A percentile compares a stretch with the other conserved stretches of the same genome.
Evolutionary conservation across 2,797 vertebrate species (phyloP).

Genomic region (Tinamus major): DNA sequence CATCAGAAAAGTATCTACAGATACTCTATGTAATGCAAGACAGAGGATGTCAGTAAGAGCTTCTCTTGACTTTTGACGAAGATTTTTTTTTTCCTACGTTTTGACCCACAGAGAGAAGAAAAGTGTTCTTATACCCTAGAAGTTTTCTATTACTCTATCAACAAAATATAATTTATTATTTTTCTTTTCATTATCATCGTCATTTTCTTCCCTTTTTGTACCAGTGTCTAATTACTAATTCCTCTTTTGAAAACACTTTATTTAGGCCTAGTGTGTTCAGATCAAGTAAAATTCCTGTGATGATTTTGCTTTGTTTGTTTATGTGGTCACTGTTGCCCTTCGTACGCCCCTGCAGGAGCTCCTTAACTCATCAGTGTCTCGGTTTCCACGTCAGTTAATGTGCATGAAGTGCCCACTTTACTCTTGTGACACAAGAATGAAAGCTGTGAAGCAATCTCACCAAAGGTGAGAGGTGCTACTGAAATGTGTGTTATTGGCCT

Average conservation of each 20-base stretch:
- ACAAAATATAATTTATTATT: background rate
- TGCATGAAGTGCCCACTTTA: background rate
- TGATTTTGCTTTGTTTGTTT: background rate
- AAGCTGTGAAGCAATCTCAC: background rate
- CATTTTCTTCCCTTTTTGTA: background rate
- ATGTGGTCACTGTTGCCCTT: background rate
- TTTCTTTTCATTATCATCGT: background rate
- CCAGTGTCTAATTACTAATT: background rate
- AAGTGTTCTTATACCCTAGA: background rate
- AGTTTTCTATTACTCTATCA: background rate
- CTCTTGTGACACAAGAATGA: background rate
- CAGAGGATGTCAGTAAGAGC: background rate
- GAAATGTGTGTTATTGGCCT: background rate
- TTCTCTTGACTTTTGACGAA: background rate
- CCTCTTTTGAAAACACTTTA: background rate
- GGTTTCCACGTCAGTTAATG: background rate
- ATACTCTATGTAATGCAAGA: background rate
- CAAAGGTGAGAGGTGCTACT: background rate
- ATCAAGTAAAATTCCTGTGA: background rate
- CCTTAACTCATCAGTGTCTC: background rate
- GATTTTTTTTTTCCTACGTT: background rate
- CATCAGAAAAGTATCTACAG: background rate
- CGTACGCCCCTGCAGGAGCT: background rate
- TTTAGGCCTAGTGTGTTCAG: background rate
- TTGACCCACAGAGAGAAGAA: background rate